Evolutionary conservation across 2,113 vertebrate species (phyloP).

Genomic region (Felis catus): DNA sequence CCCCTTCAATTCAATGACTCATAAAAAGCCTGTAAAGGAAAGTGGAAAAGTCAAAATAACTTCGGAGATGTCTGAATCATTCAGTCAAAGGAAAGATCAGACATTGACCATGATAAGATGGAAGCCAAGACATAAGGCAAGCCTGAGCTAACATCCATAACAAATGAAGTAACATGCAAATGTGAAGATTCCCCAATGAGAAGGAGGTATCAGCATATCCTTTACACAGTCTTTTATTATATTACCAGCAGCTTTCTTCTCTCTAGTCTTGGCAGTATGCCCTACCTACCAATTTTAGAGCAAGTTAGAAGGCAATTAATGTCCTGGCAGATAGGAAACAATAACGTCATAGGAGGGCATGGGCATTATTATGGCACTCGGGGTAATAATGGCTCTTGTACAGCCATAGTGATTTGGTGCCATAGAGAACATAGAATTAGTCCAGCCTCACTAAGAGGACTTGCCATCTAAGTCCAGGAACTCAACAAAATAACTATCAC

Average conservation of each 20-base stretch:
- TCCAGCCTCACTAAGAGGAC: slow-evolving; percentile 43
- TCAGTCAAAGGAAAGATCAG: slow-evolving; percentile 51
- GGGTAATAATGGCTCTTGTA: slow-evolving; percentile 70
- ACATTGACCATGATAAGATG: slow-evolving; percentile 55
- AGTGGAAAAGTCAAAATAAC: slow-evolving; percentile 76
- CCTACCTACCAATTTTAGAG: slow-evolving; percentile 73
- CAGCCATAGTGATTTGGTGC: slow-evolving; percentile 62
- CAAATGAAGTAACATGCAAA: slow-evolving; percentile 23
- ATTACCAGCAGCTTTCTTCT: slow-evolving; percentile 53
- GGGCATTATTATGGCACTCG: slow-evolving; percentile 69
- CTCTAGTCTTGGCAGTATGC: slow-evolving; percentile 30
- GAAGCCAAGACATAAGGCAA: slow-evolving; percentile 34
- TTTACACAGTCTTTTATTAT: slow-evolving; percentile 38
- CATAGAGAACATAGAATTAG: slow-evolving; percentile 69
- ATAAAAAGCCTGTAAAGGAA: slow-evolving; percentile 72
- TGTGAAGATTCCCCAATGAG: background rate
- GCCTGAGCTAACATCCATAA: background rate
- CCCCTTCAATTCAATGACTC: slow-evolving; percentile 78
- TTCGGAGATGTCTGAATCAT: slow-evolving; percentile 68
- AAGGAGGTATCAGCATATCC: background rate
- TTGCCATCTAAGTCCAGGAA: slow-evolving; percentile 48
- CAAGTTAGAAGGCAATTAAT: slow-evolving; percentile 75
- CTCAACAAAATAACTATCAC: slow-evolving; percentile 42
- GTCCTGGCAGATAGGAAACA: slow-evolving; percentile 72
- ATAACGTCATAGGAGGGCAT: slow-evolving; percentile 65